Evolutionary conservation across 1,140 invertebrate genomes (phyloP), one percentile per base, ranked within the genome.

Genomic region (Bombus affinis): DNA sequence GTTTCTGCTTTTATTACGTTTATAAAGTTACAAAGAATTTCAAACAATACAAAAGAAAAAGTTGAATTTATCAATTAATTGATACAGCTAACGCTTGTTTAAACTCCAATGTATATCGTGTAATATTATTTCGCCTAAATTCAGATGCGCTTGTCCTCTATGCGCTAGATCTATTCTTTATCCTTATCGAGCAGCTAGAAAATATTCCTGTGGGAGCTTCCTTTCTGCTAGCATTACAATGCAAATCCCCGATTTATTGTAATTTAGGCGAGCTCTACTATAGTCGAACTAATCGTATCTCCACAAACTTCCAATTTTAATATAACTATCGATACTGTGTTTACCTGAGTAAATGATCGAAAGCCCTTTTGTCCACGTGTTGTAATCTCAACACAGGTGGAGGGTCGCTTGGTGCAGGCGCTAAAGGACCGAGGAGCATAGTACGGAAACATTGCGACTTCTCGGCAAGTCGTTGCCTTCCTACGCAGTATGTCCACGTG

Each of bases 351-450:
- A 97, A 94, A 91, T 97, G 95, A 91, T 97, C 96, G 89, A 97
- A 97, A 15, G 97, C 97, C 81, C 97, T 93, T 65, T 96, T 96
- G 70, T 97, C 96, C 8, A 97, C 95, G 90, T 97, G 96, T 78
- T 96, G 94, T 32, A 97, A 92, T 42, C 85, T 83, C 32, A 96
- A 88, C 13, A 90, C 90, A 28, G 91, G 93, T 9, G 91, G 92
- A 28, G 91, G 92, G 68, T 94, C 89, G 73, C 80, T 91, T 83
- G 79, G 93, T 90, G 88, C 95, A 92, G 86, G 95, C 88, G 92
- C 95, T 35, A 95, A 93, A 35, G 96, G 96, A 68, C 95, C 95
- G 8, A 94, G 91, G 65, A 97, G 95, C 95, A 97, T 96, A 0
- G 96, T 96, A 81, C 95, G 94, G 91, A 97, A 97, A 87, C 92